Base-by-base conservation (phyloP, 2,797 vertebrate species). In the Pangasius krempfi region DNA sequence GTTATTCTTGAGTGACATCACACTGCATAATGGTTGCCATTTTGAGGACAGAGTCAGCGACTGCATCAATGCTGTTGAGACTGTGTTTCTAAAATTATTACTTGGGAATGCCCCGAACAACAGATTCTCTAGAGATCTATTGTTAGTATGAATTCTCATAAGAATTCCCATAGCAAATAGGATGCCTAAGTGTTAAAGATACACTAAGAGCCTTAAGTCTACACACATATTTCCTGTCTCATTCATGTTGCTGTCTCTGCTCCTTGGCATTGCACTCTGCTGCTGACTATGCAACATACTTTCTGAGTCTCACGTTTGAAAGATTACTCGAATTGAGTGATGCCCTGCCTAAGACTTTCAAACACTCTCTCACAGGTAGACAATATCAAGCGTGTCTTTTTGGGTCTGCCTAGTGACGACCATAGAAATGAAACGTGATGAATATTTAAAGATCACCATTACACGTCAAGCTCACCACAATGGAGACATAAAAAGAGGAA, bases 381-480 rank as follows among this genome's bases (percentile, higher is more conserved):
- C 89, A 68, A 90, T 92, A 91, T 90, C 66, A 84, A 88, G 90
- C 85, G 64, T 92, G 90, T 93, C 90, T 91, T 91, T 89, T 40
- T 16, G 78, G 62, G 89, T 86, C 86, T 82, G 90, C 90, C 86
- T 83, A n/a, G 60, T 14, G 70, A 89, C 85, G 68, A 91, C 88
- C 85, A 79, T 84, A 84, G 88, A 87, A 87, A 93, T 92, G 89
- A 91, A 93, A 92, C 86, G 89, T 58, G 90, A 92, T 92, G 54
- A 93, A 93, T 92, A 93, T 93, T 93, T 91, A 92, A 93, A 89
- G 85, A 90, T 87, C 89, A 86, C 90, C 86, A 91, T 92, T 92
- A 93, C 90, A 90, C 84, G 85, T 89, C 82, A 78, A 86, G 88
- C 84, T 92, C 92, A 86, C 91, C 89, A 91, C 50, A 62, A 87